Conservation (phyloP, 1,140 invertebrate species). For the Macrotrachela quadricornifera region DNA sequence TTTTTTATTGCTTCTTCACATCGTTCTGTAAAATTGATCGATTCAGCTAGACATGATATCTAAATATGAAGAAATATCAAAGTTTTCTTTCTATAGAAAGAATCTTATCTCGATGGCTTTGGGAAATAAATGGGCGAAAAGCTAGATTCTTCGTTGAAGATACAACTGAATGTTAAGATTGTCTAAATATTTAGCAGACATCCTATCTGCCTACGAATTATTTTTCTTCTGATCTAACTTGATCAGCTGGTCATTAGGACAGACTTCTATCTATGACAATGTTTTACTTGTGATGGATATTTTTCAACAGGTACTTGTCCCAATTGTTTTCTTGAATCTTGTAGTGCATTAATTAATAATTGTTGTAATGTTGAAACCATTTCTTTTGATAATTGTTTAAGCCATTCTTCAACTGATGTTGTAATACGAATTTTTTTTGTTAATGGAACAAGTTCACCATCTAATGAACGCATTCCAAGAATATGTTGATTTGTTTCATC, state of each 20-base stretch:
- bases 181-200: too few species aligned
- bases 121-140: too few species aligned
- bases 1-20: constrained; percentile 52
- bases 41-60: constrained; percentile 46
- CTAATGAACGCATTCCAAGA: constrained; percentile 48
- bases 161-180: too few species aligned
- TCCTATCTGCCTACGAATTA: too few species aligned
- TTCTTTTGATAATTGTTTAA: constrained; percentile 51
- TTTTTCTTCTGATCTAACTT: too few species aligned
- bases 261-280: too few species aligned
- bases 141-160: too few species aligned
- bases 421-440: constrained; percentile 50
- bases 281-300: constrained; percentile 44
- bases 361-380: constrained; percentile 52
- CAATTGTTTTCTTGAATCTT: constrained; percentile 23
- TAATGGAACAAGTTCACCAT: constrained; percentile 62
- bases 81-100: too few species aligned
- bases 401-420: constrained; percentile 66
- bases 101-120: too few species aligned
- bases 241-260: too few species aligned
- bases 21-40: constrained; percentile 54
- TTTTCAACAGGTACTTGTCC: constrained; percentile 29
- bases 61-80: too few species aligned
- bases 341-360: constrained; percentile 46
- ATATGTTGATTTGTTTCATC: constrained; percentile 43